Conservation (phyloP, 1,140 invertebrate genomes). For the Hestina assimilis region DNA sequence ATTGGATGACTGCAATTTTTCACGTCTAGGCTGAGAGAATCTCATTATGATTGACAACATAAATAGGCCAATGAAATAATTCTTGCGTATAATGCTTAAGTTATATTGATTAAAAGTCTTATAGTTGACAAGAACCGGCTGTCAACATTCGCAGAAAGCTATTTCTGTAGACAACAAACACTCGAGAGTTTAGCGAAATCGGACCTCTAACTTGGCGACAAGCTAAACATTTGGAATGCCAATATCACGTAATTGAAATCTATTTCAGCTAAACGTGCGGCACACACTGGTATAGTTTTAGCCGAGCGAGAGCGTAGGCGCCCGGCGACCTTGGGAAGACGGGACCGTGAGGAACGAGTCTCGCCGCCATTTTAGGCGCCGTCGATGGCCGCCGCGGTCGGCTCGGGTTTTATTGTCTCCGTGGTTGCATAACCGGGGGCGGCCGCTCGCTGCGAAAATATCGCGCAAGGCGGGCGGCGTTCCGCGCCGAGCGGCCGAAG, state of each 20-base stretch:
- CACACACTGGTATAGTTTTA: conserved; percentile 62
- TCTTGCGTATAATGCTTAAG: background rate
- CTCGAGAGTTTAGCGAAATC: conserved; percentile 7
- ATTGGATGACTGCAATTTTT: conserved; percentile 55
- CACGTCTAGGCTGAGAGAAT: conserved; percentile 29
- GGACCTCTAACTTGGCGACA: conserved; percentile 51
- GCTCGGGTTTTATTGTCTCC: conserved; percentile 76
- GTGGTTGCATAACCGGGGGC: conserved; percentile 63
- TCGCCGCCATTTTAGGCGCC: conserved; percentile 73
- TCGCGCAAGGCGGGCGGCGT: conserved; percentile 38
- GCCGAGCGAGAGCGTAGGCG: conserved; percentile 68
- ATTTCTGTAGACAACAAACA: conserved; percentile 19
- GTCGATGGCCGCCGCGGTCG: conserved; percentile 56
- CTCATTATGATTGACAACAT: background rate
- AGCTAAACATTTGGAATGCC: conserved; percentile 67
- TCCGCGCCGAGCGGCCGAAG: conserved; percentile 42
- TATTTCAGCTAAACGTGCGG: conserved; percentile 64
- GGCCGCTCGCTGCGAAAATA: conserved; percentile 54
- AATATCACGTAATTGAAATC: conserved; percentile 62
- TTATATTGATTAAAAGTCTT: background rate
- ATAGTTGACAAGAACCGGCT: conserved; percentile 22
- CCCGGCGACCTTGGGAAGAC: conserved; percentile 62
- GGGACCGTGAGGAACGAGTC: conserved; percentile 65
- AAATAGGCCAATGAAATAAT: background rate
- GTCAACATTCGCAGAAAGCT: conserved; percentile 22